These are phyloP conservation scores for Chesias legatella DNA, from an alignment of 2,888 invertebrate genomes.

Conservation along the genomic window DNA sequence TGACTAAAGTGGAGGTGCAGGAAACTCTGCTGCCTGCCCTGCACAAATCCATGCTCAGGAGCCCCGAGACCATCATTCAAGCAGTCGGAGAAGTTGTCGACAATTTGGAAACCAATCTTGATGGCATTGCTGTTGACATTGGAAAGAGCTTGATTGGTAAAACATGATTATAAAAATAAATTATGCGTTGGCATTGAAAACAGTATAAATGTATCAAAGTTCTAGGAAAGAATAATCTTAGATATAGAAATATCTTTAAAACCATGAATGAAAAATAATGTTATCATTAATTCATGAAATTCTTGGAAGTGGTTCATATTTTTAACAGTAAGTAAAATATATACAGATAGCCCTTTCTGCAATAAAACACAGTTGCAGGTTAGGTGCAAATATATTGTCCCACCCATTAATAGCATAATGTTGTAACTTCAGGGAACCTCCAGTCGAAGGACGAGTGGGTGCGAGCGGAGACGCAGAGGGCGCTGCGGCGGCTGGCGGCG, in stretches of 20 bases:
- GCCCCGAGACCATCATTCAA: slow-evolving; percentile 94
- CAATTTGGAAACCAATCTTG: slow-evolving; percentile 87
- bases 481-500: slow-evolving; percentile 84
- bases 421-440: slow-evolving; percentile 82
- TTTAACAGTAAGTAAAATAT: too few species aligned
- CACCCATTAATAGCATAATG: too few species aligned
- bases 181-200: background rate
- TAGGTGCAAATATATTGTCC: too few species aligned
- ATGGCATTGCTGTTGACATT: slow-evolving; percentile 87
- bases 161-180: slow-evolving; percentile 19
- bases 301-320: too few species aligned
- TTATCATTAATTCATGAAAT: too few species aligned
- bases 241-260: too few species aligned
- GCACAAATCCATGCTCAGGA: slow-evolving; percentile 94
- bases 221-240: too few species aligned
- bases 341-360: too few species aligned
- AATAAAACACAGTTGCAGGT: too few species aligned
- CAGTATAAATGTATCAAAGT: too few species aligned
- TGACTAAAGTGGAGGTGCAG: slow-evolving; percentile 86
- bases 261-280: too few species aligned
- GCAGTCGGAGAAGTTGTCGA: slow-evolving; percentile 88
- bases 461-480: slow-evolving; percentile 86
- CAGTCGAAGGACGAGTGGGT: slow-evolving; percentile 91
- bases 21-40: slow-evolving; percentile 88
- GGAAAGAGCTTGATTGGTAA: slow-evolving; percentile 90